Base-by-base conservation (phyloP, 2,888 invertebrate species). In the Hofmannophila pseudospretella region DNA sequence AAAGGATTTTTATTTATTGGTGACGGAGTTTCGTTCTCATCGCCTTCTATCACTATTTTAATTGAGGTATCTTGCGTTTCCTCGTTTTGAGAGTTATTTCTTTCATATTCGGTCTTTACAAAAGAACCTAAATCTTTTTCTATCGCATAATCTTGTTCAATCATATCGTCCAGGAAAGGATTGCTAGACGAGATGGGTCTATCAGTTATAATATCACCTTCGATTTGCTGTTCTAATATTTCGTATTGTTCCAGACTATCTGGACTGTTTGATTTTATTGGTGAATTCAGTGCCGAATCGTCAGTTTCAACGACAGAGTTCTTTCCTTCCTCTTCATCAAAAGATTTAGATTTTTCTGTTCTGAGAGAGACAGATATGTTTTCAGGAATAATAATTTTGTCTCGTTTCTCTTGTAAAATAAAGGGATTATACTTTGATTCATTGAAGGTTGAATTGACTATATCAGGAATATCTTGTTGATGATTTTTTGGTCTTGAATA, bases 391-490 rank as follows among this genome's bases (percentile, higher is more conserved):
- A 84, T 80, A 23, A 74, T 64, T 50, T 74, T 78, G 39, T 77
- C 68, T 37, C 66, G 49, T 34, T 59, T 59, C 38, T 77, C 71
- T 26, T 60, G 30, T 39, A 65, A 41, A 26, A 59, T 44, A 40
- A 67, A 74, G 3, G 65, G 49, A 46, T 67, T 73, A 11, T 48
- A 29, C 34, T 62, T 65, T 1, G 51, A 44, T 22, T 85, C 85
- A 33, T 46, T 64, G 9, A 81, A 63, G 2, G 86, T 86, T 12
- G 87, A 87, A 56, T 88, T 86, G 1, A 87, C 78, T 37, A 88
- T 69, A 45, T 88, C 87, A 9, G 88, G 87, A 37, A 87, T 77
- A 26, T 64, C 67, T 56, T 67, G 64, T 45, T 72, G 65, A 38
- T 71, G 64, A 38, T 45, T 65, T 51, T 52, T 66, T 2, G 54